These are phyloP conservation scores for Macrophya annulata DNA, from an alignment of 2,888 invertebrate species.

Conservation along the genomic window DNA sequence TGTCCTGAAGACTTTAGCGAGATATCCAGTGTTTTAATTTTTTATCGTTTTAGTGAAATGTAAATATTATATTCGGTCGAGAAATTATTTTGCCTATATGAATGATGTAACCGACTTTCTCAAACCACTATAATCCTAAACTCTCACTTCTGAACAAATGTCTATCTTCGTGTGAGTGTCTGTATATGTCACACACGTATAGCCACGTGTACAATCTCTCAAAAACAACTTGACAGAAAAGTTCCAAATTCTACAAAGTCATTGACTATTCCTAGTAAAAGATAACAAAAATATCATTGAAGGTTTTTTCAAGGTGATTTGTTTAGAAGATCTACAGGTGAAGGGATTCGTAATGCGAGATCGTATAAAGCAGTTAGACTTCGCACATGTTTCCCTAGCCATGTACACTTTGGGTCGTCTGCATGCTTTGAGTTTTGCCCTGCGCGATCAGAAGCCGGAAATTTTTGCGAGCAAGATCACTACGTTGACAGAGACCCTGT, in stretches of 20 bases:
- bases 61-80: too few relatives aligned
- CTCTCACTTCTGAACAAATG: too few relatives aligned
- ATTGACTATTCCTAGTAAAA: neutral
- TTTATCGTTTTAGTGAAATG: too few relatives aligned
- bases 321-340: constrained; percentile 63
- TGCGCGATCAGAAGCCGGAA: constrained; percentile 61
- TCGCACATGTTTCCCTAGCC: constrained; percentile 60
- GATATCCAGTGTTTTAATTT: too few relatives aligned
- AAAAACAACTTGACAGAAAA: too few relatives aligned
- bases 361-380: constrained; percentile 61
- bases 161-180: too few relatives aligned
- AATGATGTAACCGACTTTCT: too few relatives aligned
- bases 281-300: neutral
- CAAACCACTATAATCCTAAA: too few relatives aligned
- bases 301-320: constrained; percentile 58
- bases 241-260: neutral
- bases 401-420: constrained; percentile 62
- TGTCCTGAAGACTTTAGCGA: too few relatives aligned
- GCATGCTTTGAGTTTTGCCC: constrained; percentile 65
- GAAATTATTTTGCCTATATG: too few relatives aligned
- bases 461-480: constrained; percentile 59
- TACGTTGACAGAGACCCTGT: constrained; percentile 56
- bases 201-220: too few relatives aligned
- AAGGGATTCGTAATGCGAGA: constrained; percentile 61
- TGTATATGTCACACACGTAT: too few relatives aligned